A percentile compares a stretch with the other conserved stretches of the same genome.
phyloP scores from a whole-genome alignment of 2,113 vertebrate species.

The Rhombomys opimus region DNA sequence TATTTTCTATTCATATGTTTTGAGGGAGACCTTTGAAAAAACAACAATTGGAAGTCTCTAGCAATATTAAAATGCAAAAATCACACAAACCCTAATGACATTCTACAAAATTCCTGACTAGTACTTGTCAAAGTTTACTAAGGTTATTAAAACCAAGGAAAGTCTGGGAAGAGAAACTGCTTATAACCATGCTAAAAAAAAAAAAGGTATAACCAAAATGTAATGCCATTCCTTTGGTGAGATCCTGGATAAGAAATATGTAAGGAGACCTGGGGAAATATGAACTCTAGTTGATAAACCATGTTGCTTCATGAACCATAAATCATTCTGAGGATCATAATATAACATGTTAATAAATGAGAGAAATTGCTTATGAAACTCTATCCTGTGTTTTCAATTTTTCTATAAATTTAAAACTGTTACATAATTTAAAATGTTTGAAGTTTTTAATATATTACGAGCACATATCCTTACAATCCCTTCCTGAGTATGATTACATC shows the following conservation, averaged over 20 bases:
- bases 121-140: neutral
- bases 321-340: neutral
- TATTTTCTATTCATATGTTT: slow-evolving; percentile 1
- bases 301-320: slow-evolving; percentile 16
- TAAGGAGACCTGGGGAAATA: neutral
- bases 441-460: neutral
- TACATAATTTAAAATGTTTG: neutral
- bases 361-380: neutral
- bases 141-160: neutral
- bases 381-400: slow-evolving; percentile 21
- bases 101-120: neutral
- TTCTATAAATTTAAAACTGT: slow-evolving; percentile 3
- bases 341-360: slow-evolving; percentile 18
- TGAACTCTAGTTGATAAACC: neutral
- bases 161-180: neutral
- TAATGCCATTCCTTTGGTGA: neutral
- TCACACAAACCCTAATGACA: neutral
- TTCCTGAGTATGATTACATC: neutral
- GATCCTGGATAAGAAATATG: neutral
- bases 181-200: neutral
- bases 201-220: neutral
- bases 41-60: neutral
- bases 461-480: neutral
- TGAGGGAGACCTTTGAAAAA: neutral
- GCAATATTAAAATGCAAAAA: slow-evolving; percentile 35